These are phyloP conservation scores for Zaprionus taronus DNA, from an alignment of 1,140 invertebrate genomes.

Conservation along the genomic window DNA sequence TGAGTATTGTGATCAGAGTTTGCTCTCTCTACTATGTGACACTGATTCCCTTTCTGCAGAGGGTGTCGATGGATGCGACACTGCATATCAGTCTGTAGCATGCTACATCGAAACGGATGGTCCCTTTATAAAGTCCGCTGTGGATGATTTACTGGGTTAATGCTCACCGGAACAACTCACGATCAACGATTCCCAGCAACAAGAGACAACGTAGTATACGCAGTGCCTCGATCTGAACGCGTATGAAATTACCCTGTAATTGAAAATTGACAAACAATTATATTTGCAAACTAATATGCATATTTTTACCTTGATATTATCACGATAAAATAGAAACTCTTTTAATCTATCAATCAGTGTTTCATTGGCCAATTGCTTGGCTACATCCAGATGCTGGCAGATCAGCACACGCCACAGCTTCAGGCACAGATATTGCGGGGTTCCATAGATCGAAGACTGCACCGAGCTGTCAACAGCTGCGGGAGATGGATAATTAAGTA, in stretches of 20 bases:
- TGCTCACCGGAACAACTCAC: conserved; percentile 65
- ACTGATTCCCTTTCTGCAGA: conserved; percentile 33
- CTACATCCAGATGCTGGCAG: conserved; percentile 70
- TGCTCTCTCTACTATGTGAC: not conserved
- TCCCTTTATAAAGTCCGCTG: conserved; percentile 38
- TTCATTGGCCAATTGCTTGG: conserved; percentile 51
- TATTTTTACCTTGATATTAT: conserved; percentile 64
- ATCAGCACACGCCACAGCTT: conserved; percentile 74
- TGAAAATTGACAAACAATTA: conserved; percentile 14
- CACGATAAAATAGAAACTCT: conserved; percentile 64
- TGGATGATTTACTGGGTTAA: conserved; percentile 49
- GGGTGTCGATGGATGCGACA: conserved; percentile 72
- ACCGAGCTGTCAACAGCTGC: not conserved
- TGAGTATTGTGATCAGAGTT: conserved; percentile 23
- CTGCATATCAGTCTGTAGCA: conserved; percentile 54
- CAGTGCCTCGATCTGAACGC: conserved; percentile 87
- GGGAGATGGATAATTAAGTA: not conserved
- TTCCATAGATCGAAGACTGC: conserved; percentile 56
- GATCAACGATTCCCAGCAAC: conserved; percentile 64
- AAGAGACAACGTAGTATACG: conserved; percentile 73
- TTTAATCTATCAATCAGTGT: conserved; percentile 53
- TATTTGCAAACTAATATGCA: not conserved
- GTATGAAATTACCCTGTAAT: conserved; percentile 72
- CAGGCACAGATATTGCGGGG: conserved; percentile 67
- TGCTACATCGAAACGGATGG: conserved; percentile 69